Base-by-base conservation (phyloP, 2,888 invertebrate genomes). In the Drosophila affinis region DNA sequence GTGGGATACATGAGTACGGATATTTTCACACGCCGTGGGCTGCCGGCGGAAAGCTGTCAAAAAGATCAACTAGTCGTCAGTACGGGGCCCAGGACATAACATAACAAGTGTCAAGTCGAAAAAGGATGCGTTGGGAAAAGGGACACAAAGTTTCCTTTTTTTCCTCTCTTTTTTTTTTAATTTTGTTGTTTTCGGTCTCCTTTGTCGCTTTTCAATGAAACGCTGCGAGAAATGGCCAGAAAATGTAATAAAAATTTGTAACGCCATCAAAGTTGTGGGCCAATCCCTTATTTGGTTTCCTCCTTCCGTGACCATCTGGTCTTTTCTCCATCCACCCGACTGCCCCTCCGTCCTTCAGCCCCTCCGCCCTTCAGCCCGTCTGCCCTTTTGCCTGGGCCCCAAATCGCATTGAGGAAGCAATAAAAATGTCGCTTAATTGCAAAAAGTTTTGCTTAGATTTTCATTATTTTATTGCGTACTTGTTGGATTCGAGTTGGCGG, bases 401-500 rank as follows among this genome's bases (percentile, higher is more conserved):
- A 47, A 61, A 54, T 34, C 61, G 59, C 76, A 81, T 79, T 61
- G 71, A 79, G 81, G 86, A 85, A 81, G 86, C 79, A 85, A 81
- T 81, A 81, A 81, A 81, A 81, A 85, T 81, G 81, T 81, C 81
- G 77, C 86, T 79, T 88, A 88, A 89, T 88, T 88, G 86, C 86
- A 74, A 75, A 88, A 88, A 88, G 77, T 88, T 87, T 83, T 87
- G 81, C 80, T 79, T 81, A 78, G 83, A 87, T 79, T 79, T 84
- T 84, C 75, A 86, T 82, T 82, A 82, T 86, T 82, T 82, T 78
- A 78, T 86, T 75, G 79, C 76, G 70, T 71, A 76, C 79, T 79
- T 86, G 79, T 79, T 68, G 62, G 39, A 9, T 52, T 53, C 24
- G 12, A 39, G 21, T 54, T 54, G 24, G 29, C 32, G 32, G 34